phyloP scores from a whole-genome alignment of 2,888 invertebrate species.

The Alcis repandata region DNA sequence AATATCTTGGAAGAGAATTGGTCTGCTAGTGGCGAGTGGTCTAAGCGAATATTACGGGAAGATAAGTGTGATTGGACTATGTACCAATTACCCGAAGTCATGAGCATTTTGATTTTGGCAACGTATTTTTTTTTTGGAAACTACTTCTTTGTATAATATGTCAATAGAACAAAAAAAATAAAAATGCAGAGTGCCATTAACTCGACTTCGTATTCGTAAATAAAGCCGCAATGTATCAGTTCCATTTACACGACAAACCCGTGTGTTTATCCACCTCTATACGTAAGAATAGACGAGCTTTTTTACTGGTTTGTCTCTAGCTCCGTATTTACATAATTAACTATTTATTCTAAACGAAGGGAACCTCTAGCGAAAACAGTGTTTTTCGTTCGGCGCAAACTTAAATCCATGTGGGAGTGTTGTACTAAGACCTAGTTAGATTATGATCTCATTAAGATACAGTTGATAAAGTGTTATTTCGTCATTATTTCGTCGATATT shows the following conservation, averaged over 20 bases:
- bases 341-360: slow-evolving; percentile 33
- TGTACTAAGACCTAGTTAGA: background rate
- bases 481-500: background rate
- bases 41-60: background rate
- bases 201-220: background rate
- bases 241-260: slow-evolving; percentile 33
- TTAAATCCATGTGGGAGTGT: background rate
- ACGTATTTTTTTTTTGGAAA: no score
- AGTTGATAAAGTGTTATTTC: background rate
- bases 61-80: no score
- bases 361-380: slow-evolving; percentile 24
- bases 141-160: no score
- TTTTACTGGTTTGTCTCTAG: slow-evolving; percentile 23
- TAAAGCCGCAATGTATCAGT: slow-evolving; percentile 57
- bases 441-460: background rate
- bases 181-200: background rate
- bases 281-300: slow-evolving; percentile 12
- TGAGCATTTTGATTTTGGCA: no score
- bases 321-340: slow-evolving; percentile 32
- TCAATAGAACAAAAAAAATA: background rate
- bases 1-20: slow-evolving; percentile 62
- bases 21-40: slow-evolving; percentile 58
- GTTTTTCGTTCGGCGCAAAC: slow-evolving; percentile 16
- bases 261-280: slow-evolving; percentile 36
- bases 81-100: no score